phyloP scores from a whole-genome alignment of 1,140 invertebrate species.

The Macrosteles quadrilineatus region DNA sequence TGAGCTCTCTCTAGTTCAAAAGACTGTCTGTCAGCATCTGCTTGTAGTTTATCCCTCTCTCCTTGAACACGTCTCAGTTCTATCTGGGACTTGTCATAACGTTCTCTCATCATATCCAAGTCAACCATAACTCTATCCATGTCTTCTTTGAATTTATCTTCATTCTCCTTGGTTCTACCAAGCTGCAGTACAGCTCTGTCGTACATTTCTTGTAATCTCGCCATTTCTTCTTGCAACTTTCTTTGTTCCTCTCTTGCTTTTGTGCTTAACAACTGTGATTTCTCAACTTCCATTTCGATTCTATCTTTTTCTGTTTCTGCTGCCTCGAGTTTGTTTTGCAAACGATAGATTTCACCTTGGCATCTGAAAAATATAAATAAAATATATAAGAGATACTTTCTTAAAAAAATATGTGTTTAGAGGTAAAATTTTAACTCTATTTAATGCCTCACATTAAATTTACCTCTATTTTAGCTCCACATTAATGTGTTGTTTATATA shows the following conservation, averaged over 20 bases:
- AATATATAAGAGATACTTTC: neutral
- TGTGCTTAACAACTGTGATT: constrained; percentile 71
- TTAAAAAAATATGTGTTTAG: constrained; percentile 11
- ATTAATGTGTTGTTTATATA: no score
- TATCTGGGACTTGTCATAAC: constrained; percentile 85
- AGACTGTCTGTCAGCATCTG: constrained; percentile 79
- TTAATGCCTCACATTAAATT: no score
- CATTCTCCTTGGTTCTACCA: constrained; percentile 80
- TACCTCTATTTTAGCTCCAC: no score
- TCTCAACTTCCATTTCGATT: constrained; percentile 82
- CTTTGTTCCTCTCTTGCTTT: constrained; percentile 85
- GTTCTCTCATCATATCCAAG: constrained; percentile 82
- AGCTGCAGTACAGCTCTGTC: constrained; percentile 82
- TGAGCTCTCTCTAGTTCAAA: constrained; percentile 84
- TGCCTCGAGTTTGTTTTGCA: constrained; percentile 85
- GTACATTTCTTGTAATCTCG: constrained; percentile 82
- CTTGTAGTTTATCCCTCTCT: constrained; percentile 83
- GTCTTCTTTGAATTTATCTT: constrained; percentile 89
- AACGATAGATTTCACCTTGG: constrained; percentile 83
- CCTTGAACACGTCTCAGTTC: constrained; percentile 77
- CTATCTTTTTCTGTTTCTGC: constrained; percentile 84
- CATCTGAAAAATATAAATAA: constrained; percentile 59
- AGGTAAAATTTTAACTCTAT: constrained; percentile 3
- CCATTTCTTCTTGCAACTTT: constrained; percentile 81
- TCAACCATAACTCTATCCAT: constrained; percentile 77